phyloP scores from a whole-genome alignment of 2,888 invertebrate species.

The Geotrupes spiniger region DNA sequence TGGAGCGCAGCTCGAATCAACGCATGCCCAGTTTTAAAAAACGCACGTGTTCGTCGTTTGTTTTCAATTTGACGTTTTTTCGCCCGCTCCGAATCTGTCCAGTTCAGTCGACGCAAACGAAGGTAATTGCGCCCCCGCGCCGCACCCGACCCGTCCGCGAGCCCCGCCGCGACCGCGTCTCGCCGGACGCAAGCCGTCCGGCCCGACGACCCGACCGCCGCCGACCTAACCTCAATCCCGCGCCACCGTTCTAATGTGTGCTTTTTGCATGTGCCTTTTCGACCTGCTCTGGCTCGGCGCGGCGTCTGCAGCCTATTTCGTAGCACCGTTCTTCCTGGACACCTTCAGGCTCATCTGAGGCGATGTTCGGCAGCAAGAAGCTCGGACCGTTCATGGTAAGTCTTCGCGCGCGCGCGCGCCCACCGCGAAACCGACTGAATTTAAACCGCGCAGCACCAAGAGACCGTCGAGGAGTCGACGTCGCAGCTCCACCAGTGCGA shows the following conservation, averaged over 20 bases:
- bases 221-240: not conserved
- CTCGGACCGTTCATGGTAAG: constrained; percentile 21
- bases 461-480: constrained; percentile 10
- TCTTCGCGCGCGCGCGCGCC: not conserved
- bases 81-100: not conserved
- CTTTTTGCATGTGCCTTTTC: not conserved
- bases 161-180: not conserved
- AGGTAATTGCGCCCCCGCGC: not conserved
- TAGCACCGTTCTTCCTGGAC: constrained; percentile 11
- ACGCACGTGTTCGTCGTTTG: constrained; percentile 3
- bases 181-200: not conserved
- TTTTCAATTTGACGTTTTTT: not conserved
- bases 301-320: constrained; percentile 10
- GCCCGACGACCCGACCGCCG: not conserved
- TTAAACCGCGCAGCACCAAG: not conserved
- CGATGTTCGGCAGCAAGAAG: constrained; percentile 20
- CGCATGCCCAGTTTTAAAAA: too few relatives aligned
- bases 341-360: not conserved
- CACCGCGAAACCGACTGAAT: not conserved
- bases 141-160: not conserved
- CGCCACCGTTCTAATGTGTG: not conserved
- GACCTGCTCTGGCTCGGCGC: constrained; percentile 14
- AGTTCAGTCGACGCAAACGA: not conserved
- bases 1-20: too few relatives aligned
- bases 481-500: constrained; percentile 12